Evolutionary conservation across 2,888 invertebrate genomes (phyloP).

Genomic region (Hymenopus coronatus): DNA sequence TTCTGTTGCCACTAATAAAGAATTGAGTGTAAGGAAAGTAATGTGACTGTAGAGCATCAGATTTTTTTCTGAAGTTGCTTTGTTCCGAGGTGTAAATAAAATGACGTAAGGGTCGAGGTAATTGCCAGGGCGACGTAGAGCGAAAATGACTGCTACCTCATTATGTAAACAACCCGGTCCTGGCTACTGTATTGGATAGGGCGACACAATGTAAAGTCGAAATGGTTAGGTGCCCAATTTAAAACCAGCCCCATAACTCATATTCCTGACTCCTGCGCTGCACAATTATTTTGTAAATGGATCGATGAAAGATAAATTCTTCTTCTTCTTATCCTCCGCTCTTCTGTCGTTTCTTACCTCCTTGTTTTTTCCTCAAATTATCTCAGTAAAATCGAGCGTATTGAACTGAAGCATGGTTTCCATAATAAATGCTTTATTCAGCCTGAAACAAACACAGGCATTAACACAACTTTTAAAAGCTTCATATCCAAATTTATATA

Average conservation of each 20-base stretch:
- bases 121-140: not conserved
- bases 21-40: too few species aligned
- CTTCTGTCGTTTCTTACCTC: not conserved
- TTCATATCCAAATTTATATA: too few species aligned
- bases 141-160: not conserved
- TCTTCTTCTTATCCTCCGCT: not conserved
- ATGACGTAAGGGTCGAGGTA: too few species aligned
- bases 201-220: not conserved
- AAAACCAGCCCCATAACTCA: not conserved
- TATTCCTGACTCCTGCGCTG: not conserved
- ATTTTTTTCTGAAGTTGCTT: not conserved
- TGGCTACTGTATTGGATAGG: not conserved
- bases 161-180: not conserved
- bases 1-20: too few species aligned
- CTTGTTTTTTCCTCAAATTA: not conserved
- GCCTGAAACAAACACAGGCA: too few species aligned
- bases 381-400: not conserved
- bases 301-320: not conserved
- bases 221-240: not conserved
- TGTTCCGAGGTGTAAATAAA: not conserved
- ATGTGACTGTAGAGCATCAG: too few species aligned
- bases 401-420: not conserved
- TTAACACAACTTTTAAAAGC: too few species aligned
- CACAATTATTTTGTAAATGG: not conserved
- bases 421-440: not conserved